Conservation (phyloP, 2,888 invertebrate species). For the Machimus rusticus region DNA sequence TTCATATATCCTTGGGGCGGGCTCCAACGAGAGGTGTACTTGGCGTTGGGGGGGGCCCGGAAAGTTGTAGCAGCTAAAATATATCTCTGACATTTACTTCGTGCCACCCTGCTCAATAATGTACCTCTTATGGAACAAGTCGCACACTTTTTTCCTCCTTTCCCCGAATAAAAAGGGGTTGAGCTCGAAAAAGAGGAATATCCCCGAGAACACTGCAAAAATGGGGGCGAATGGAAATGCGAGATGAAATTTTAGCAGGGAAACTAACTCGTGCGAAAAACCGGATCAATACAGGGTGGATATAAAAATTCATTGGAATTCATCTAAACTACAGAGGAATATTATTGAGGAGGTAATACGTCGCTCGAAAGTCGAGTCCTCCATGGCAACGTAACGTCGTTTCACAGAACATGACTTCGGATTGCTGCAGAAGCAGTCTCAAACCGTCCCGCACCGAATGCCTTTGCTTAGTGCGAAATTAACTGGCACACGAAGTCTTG, state of each 20-base stretch:
- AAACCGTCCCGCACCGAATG: background rate
- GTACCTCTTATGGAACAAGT: conserved; percentile 14
- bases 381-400: background rate
- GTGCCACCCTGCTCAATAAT: background rate
- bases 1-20: conserved; percentile 7
- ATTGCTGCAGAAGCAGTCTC: background rate
- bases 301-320: conserved; percentile 38
- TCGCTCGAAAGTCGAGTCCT: no score
- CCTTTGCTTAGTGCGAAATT: background rate
- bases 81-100: conserved; percentile 37
- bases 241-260: conserved; percentile 23
- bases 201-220: background rate
- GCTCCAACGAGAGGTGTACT: background rate
- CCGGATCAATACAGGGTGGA: conserved; percentile 29
- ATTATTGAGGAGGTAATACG: background rate
- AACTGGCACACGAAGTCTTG: background rate
- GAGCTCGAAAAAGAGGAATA: conserved; percentile 7
- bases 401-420: background rate
- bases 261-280: conserved; percentile 39
- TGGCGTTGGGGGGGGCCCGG: background rate
- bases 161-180: conserved; percentile 14
- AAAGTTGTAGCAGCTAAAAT: conserved; percentile 30
- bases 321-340: conserved; percentile 12
- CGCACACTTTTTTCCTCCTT: background rate
- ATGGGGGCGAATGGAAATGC: conserved; percentile 2